Evolutionary conservation across 1,140 invertebrate genomes (phyloP), one percentile per base, ranked within the genome.

Genomic region (Colletes latitarsis): DNA sequence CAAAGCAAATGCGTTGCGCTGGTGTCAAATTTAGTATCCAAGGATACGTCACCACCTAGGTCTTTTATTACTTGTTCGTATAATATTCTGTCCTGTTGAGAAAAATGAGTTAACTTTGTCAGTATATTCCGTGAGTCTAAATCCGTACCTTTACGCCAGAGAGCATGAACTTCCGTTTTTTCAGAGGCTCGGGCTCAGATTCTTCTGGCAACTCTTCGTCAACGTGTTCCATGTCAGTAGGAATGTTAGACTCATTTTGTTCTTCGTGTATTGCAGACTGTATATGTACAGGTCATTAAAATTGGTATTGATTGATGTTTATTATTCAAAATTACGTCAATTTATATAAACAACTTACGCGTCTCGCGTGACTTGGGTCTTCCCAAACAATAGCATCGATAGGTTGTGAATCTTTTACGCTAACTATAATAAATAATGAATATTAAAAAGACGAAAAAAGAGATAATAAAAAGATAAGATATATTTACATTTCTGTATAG

Each of bases 1-100:
- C 96, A 96, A 41, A 99, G 91, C 10, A 98, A 91, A 92, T 99
- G 98, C 0, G 97, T 98, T 63, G 95, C 95, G 1, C 90, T 90
- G 0, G 92, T 88, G 90, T 98, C 97, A 86, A 96, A 96, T 84
- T 94, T 94, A 0, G 93, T 88, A 8, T 94, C 92, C 43, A 95
- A 94, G 4, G 95, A 94, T 19, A 97, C 94, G 17, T 93, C 93
- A 1, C 96, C 97, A 58, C 97, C 97, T 4, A 98, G 91, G 15
- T 93, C 88, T 49, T 89, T 88, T 49, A 98, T 95, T 12, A 95
- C 84, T 62, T 92, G 92, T 79, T 93, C 93, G 82, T 93, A 95
- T 14, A 91, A 66, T 19, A 86, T 82, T 74, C 82, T 84, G 72
- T 95, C 93, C 86, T 94, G 88, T 49, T 66, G 46, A 49, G 62